phyloP scores from a whole-genome alignment of 2,113 vertebrate genomes.

The Eulacestoma nigropectus region DNA sequence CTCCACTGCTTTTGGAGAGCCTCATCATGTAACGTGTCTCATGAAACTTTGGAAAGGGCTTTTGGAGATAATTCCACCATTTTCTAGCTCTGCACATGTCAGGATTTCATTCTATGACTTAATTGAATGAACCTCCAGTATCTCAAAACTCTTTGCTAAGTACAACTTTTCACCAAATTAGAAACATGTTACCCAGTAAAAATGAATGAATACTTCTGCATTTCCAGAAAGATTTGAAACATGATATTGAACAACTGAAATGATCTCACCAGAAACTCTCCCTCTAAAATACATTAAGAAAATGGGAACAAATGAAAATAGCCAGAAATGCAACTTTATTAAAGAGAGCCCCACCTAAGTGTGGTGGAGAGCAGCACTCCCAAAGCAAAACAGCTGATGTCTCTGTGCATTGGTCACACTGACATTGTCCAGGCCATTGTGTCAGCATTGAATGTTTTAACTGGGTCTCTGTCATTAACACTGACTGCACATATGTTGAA shows the following conservation, averaged over 20 bases:
- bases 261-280: background rate
- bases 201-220: background rate
- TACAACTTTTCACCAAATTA: background rate
- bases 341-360: background rate
- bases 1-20: background rate
- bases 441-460: background rate
- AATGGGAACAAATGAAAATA: background rate
- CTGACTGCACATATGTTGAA: background rate
- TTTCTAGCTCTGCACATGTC: background rate
- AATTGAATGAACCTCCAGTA: background rate
- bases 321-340: background rate
- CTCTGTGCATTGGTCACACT: background rate
- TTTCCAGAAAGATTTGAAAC: background rate
- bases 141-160: background rate
- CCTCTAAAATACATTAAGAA: background rate
- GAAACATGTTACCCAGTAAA: background rate
- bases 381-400: background rate
- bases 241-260: background rate
- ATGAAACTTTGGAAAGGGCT: background rate
- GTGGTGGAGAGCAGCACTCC: background rate
- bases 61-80: background rate
- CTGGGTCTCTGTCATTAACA: background rate
- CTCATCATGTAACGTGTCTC: background rate
- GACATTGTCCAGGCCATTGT: background rate
- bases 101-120: background rate